Evolutionary conservation across 1,140 invertebrate genomes (phyloP), one percentile per base, ranked within the genome.

Genomic region (Lepidostoma basale): DNA sequence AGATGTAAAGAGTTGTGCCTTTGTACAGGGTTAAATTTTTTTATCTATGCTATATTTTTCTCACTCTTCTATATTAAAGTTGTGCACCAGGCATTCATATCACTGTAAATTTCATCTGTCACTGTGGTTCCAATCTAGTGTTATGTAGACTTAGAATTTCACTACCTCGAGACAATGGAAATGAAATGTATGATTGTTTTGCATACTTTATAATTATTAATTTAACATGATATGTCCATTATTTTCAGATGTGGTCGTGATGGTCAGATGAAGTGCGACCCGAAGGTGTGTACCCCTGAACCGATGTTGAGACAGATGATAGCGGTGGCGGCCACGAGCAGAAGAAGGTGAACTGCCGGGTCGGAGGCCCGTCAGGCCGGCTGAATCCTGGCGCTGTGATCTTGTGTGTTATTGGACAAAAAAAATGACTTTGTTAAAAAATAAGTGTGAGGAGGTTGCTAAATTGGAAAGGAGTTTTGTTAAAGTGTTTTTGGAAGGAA

Each of bases 221-320:
- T n/a, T n/a, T n/a, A n/a, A n/a, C n/a, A n/a, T n/a, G n/a, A n/a
- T n/a, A n/a, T n/a, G n/a, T n/a, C n/a, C n/a, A 68, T 45, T 75
- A 77, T 77, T 85, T 85, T 20, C 81, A 95, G 94, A 80, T 95
- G 94, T 82, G 93, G 92, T 74, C 87, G 88, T 44, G 88, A 94
- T 78, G 94, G 94, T 74, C 91, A 94, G 80, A 96, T 97, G 93
- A 90, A 95, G 80, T 97, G 95, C 80, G 92, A 96, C 80, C 94
- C 95, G 42, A 89, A 89, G 79, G 85, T 89, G 62, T 97, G 94
- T 77, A 90, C 89, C 71, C 93, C 94, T 26, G 91, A 94, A 77
- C 92, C 93, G 54, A 92, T 94, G 87, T 81, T 96, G 68, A 86
- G 91, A 76, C 92, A 94, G 84, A 93, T 95, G 88, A 92, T 95